Percentiles rank a stretch among this genome's conserved stretches.
These are phyloP conservation scores for Sprattus sprattus DNA, from an alignment of 2,113 vertebrate species.

Conservation along the genomic window DNA sequence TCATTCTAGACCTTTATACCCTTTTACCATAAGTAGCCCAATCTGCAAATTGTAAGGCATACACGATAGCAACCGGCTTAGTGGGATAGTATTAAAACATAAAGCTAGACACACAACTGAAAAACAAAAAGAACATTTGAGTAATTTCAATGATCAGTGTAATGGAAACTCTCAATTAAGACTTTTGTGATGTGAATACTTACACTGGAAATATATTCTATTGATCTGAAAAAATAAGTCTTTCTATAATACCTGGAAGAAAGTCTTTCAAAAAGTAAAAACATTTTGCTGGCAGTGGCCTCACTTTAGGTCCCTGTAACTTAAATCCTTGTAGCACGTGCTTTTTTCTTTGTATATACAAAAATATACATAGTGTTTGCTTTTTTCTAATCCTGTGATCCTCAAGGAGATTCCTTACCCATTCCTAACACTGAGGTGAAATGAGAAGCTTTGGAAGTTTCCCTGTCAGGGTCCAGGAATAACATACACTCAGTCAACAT, in stretches of 20 bases:
- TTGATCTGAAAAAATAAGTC: too few relatives aligned
- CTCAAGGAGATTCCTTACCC: conserved; percentile 53
- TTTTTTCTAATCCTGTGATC: not conserved
- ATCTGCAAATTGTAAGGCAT: not conserved
- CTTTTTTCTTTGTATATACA: conserved; percentile 25
- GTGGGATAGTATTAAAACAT: not conserved
- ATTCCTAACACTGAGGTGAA: conserved; percentile 61
- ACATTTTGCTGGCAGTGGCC: conserved; percentile 4
- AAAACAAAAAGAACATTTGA: too few relatives aligned
- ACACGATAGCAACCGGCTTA: not conserved
- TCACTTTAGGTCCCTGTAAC: not conserved
- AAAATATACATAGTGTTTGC: conserved; percentile 7
- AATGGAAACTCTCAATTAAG: not conserved
- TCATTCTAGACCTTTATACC: not conserved
- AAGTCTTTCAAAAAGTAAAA: conserved; percentile 10
- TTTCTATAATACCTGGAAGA: too few relatives aligned
- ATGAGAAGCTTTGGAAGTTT: conserved; percentile 62
- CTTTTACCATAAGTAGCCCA: not conserved
- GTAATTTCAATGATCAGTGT: not conserved
- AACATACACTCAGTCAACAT: conserved; percentile 56
- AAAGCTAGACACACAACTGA: not conserved
- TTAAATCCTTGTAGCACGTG: not conserved
- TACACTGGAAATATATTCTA: not conserved
- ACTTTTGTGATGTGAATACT: not conserved
- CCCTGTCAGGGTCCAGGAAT: conserved; percentile 65